Evolutionary conservation across 1,140 invertebrate genomes (phyloP).

Genomic region (Apocrypta bakeri): DNA sequence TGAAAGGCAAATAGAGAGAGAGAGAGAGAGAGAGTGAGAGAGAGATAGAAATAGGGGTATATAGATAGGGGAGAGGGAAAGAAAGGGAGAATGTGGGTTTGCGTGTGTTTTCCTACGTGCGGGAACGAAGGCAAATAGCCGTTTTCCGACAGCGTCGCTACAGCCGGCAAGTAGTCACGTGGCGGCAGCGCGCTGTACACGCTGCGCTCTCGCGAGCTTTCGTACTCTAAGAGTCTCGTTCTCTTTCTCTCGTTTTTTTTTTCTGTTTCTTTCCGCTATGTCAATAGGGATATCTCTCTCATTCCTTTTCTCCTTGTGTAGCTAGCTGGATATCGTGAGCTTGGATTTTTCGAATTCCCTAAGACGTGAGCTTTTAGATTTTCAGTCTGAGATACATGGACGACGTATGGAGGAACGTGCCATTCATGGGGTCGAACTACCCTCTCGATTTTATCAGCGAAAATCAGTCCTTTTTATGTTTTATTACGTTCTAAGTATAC

Average conservation of each 20-base stretch:
- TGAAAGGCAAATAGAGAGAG: too few species aligned
- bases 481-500: too few species aligned
- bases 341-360: background rate
- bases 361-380: background rate
- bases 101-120: background rate
- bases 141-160: constrained; percentile 43
- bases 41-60: too few species aligned
- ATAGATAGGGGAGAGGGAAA: too few species aligned
- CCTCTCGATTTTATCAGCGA: background rate
- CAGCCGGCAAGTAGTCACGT: constrained; percentile 49
- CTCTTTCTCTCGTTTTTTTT: too few species aligned
- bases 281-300: background rate
- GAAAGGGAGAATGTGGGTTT: too few species aligned
- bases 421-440: too few species aligned
- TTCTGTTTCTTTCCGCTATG: too few species aligned
- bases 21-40: too few species aligned
- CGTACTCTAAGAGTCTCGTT: too few species aligned
- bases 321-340: background rate
- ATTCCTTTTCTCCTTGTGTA: background rate
- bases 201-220: constrained; percentile 37
- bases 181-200: constrained; percentile 18
- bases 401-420: background rate
- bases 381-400: background rate
- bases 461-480: too few species aligned
- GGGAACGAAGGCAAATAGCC: background rate